These are phyloP conservation scores for Heliconius hortense DNA, from an alignment of 2,888 invertebrate genomes.

Conservation along the genomic window DNA sequence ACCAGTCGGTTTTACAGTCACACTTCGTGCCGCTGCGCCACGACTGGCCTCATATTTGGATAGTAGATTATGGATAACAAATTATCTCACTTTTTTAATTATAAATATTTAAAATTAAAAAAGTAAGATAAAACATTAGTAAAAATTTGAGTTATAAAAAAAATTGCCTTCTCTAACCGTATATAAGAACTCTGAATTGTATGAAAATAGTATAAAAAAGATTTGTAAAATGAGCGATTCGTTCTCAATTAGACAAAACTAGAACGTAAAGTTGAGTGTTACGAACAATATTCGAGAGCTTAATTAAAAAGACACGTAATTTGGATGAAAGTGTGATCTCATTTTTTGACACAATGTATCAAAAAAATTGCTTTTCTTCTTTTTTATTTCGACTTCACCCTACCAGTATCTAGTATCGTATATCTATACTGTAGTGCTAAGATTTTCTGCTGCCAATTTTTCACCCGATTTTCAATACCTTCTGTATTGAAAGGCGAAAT, in stretches of 20 bases:
- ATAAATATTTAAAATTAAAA: too few relatives aligned
- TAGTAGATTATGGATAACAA: too few relatives aligned
- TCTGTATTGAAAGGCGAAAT: too few relatives aligned
- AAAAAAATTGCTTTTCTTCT: not conserved
- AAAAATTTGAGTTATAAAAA: too few relatives aligned
- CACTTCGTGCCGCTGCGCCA: too few relatives aligned
- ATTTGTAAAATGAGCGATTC: not conserved
- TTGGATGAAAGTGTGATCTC: not conserved
- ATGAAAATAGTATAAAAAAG: not conserved
- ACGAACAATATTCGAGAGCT: not conserved
- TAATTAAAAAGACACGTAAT: slow-evolving; percentile 8
- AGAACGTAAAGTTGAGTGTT: not conserved
- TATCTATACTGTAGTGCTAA: too few relatives aligned
- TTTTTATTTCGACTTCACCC: not conserved
- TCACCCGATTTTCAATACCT: too few relatives aligned
- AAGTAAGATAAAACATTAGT: too few relatives aligned
- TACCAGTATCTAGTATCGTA: not conserved
- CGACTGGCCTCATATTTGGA: too few relatives aligned
- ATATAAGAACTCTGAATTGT: not conserved
- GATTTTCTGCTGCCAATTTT: too few relatives aligned
- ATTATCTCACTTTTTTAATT: too few relatives aligned
- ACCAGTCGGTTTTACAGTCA: too few relatives aligned
- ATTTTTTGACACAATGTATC: not conserved
- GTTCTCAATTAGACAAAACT: not conserved
- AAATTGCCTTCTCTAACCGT: not conserved